A percentile compares a stretch with the other conserved stretches of the same genome.
Conservation (phyloP, 2,113 vertebrate genomes). For the Holacanthus passer region DNA sequence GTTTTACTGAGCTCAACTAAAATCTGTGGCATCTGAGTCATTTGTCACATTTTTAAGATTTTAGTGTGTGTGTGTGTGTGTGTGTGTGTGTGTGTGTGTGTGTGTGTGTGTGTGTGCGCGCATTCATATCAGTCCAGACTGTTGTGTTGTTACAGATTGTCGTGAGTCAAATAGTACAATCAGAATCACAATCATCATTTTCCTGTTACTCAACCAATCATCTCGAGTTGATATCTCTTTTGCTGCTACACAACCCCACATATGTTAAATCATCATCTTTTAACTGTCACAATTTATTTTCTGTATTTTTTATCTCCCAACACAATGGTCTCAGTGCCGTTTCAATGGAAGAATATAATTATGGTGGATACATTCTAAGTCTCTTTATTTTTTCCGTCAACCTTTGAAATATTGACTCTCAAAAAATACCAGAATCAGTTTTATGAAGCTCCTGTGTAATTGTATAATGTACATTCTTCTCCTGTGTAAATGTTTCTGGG, state of each 20-base stretch:
- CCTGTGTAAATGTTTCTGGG: not conserved
- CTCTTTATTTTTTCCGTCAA: not conserved
- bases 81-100: not conserved
- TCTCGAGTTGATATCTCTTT: not conserved
- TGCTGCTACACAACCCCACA: not conserved
- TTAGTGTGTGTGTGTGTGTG: too few species aligned
- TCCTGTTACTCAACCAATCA: not conserved
- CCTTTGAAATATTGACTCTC: too few species aligned
- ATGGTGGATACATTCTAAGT: not conserved
- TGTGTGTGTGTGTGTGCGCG: not conserved
- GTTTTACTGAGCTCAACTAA: not conserved
- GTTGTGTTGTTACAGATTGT: not conserved
- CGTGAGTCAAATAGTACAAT: not conserved
- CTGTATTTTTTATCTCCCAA: not conserved
- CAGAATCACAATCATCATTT: too few species aligned
- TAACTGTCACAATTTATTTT: not conserved
- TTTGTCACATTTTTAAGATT: not conserved
- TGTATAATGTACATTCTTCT: too few species aligned
- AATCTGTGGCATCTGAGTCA: not conserved
- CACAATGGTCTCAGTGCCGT: not conserved
- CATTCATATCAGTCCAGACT: too few species aligned
- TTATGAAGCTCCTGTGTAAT: not conserved
- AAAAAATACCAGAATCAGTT: not conserved
- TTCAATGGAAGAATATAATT: not conserved
- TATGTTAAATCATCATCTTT: not conserved